Conservation (phyloP, 2,113 vertebrate genomes). For the Dasypus novemcinctus region DNA sequence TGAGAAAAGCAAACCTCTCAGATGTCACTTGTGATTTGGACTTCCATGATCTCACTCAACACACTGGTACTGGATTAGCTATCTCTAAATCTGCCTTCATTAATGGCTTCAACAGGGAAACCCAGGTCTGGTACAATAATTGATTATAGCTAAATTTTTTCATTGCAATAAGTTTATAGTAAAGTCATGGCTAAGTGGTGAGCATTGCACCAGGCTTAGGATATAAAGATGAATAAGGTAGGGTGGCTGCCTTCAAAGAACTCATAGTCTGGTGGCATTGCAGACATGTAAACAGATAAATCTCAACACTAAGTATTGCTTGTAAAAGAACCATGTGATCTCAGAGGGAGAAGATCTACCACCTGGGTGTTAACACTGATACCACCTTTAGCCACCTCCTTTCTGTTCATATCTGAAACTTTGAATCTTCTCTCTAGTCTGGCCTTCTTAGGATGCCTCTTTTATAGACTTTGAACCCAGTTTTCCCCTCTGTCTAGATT, state of each 20-base stretch:
- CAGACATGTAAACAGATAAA: neutral
- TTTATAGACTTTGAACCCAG: conserved; percentile 7
- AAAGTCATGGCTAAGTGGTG: neutral
- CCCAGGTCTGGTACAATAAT: neutral
- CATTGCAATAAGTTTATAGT: neutral
- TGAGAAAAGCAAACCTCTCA: neutral
- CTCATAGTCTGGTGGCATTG: neutral
- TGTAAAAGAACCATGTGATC: neutral
- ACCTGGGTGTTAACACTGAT: neutral
- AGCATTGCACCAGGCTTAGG: neutral
- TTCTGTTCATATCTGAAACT: neutral
- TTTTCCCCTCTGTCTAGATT: neutral
- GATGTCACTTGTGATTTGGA: neutral
- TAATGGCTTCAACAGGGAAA: neutral
- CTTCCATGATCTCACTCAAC: neutral
- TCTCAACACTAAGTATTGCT: neutral
- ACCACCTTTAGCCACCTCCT: neutral
- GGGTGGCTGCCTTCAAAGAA: neutral
- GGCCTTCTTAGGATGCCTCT: neutral
- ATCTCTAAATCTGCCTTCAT: neutral
- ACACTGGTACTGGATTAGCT: neutral
- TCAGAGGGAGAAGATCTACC: neutral
- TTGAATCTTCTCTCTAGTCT: neutral
- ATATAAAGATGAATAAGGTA: neutral
- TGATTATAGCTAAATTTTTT: neutral